Conservation (phyloP, 2,888 invertebrate genomes). For the Plemyria rubiginata region DNA sequence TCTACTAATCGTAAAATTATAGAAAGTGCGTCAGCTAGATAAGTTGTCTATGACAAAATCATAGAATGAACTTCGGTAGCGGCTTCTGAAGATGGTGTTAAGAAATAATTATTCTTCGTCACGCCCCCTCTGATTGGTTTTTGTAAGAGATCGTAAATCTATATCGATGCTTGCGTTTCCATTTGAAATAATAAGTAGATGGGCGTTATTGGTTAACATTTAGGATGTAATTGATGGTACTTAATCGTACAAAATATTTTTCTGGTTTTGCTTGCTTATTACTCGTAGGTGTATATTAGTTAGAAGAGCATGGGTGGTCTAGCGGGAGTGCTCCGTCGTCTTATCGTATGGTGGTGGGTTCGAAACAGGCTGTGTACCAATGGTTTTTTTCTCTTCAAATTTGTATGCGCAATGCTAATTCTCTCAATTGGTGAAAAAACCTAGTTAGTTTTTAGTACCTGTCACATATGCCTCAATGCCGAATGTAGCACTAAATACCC, state of each 20-base stretch:
- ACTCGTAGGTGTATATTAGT: neutral
- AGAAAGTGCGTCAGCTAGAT: neutral
- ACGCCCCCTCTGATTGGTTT: constrained; percentile 81
- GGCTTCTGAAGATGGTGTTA: constrained; percentile 74
- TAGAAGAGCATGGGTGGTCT: too few relatives aligned
- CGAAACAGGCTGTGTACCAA: too few relatives aligned
- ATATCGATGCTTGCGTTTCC: constrained; percentile 61
- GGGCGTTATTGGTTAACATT: constrained; percentile 60
- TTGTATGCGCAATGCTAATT: too few relatives aligned
- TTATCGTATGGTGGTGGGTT: too few relatives aligned
- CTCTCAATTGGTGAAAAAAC: too few relatives aligned
- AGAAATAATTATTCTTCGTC: constrained; percentile 79
- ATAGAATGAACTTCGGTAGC: constrained; percentile 65
- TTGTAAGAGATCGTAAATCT: constrained; percentile 77
- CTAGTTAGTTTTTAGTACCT: too few relatives aligned
- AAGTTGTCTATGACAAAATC: constrained; percentile 44
- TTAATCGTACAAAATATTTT: constrained; percentile 30
- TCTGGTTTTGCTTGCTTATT: constrained; percentile 21
- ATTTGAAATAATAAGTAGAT: constrained; percentile 67
- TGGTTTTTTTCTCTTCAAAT: too few relatives aligned
- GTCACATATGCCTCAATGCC: too few relatives aligned
- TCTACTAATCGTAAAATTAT: too few relatives aligned
- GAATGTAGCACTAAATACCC: too few relatives aligned
- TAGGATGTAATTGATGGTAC: constrained; percentile 43
- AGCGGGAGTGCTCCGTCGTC: too few relatives aligned